Percentiles rank a stretch among this genome's conserved stretches.
phyloP scores from a whole-genome alignment of 2,113 vertebrate species.

The Anolis carolinensis region DNA sequence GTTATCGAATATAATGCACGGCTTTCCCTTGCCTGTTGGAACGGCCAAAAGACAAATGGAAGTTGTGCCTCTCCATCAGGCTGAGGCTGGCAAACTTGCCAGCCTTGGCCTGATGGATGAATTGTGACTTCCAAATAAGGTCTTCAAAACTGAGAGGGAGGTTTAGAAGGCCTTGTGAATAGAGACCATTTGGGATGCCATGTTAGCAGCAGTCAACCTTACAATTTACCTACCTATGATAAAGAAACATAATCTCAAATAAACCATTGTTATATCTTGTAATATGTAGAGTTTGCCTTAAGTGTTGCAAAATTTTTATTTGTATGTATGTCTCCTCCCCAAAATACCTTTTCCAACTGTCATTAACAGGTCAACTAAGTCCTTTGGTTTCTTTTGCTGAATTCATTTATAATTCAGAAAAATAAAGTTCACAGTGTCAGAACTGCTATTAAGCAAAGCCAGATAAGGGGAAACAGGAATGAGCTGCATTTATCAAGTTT shows the following conservation, averaged over 20 bases:
- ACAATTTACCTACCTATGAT: background rate
- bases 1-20: too few species aligned
- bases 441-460: background rate
- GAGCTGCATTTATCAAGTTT: constrained; percentile 16
- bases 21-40: too few species aligned
- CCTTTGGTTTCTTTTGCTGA: background rate
- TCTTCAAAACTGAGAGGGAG: too few species aligned
- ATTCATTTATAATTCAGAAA: background rate
- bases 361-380: background rate
- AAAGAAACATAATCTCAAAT: background rate
- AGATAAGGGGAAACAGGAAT: background rate
- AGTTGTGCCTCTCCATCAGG: too few species aligned
- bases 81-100: too few species aligned
- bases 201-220: background rate
- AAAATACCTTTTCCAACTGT: background rate
- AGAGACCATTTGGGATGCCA: too few species aligned
- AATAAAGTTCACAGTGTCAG: background rate
- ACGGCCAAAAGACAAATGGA: too few species aligned
- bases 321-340: background rate
- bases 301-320: background rate
- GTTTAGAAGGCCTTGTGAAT: too few species aligned
- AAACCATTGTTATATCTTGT: background rate
- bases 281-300: background rate
- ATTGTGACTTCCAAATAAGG: too few species aligned
- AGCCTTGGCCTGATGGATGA: too few species aligned